Percentiles rank a stretch among this genome's conserved stretches.
These are phyloP conservation scores for Aspidiotus destructor DNA, from an alignment of 2,888 invertebrate species.

Conservation along the genomic window DNA sequence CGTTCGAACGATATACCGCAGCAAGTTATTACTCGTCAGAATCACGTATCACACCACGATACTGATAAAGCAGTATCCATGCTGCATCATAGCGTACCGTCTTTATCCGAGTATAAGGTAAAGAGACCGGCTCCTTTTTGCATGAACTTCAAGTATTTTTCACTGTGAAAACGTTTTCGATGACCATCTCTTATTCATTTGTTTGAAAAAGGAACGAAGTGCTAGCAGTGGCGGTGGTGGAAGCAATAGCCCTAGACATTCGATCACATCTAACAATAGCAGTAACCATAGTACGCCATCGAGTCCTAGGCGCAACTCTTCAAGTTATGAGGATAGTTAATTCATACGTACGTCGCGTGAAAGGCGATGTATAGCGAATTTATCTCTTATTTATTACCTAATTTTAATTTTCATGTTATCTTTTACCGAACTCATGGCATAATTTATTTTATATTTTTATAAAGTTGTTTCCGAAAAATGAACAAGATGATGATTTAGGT, in stretches of 20 bases:
- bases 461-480: no score
- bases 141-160: neutral
- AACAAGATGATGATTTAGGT: no score
- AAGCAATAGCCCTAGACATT: conserved; percentile 53
- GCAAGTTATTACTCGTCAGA: conserved; percentile 17
- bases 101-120: conserved; percentile 35
- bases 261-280: conserved; percentile 63
- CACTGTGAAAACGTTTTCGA: neutral
- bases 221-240: conserved; percentile 40
- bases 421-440: no score
- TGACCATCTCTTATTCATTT: neutral
- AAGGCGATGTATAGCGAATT: conserved; percentile 3
- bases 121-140: neutral
- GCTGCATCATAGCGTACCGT: conserved; percentile 35
- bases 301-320: conserved; percentile 47
- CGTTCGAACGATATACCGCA: conserved; percentile 16
- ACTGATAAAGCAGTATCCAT: conserved; percentile 18
- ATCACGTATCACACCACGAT: conserved; percentile 12
- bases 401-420: no score
- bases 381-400: no score
- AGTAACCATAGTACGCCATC: conserved; percentile 64
- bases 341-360: neutral
- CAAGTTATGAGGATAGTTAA: conserved; percentile 34
- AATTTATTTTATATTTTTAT: no score
- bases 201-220: conserved; percentile 19